phyloP scores from a whole-genome alignment of 2,888 invertebrate genomes.

The Dendrolimus pini region DNA sequence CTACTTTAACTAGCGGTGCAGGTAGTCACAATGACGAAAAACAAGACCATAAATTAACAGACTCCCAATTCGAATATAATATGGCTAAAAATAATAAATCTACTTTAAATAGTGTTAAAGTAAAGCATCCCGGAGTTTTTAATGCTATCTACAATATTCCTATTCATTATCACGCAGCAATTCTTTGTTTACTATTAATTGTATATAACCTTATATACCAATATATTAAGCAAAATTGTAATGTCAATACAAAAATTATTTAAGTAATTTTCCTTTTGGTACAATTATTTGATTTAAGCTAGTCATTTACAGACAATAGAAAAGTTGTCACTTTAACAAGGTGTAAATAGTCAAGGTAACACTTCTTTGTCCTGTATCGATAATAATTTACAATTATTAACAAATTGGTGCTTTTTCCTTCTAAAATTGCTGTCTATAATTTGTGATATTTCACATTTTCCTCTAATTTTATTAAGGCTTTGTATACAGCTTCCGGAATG shows the following conservation, averaged over 20 bases:
- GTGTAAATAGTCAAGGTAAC: slow-evolving; percentile 61
- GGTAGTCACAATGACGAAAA: not conserved
- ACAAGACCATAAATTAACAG: not conserved
- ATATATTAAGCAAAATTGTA: slow-evolving; percentile 65
- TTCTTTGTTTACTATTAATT: slow-evolving; percentile 69
- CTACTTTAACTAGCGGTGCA: not conserved
- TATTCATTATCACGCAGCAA: slow-evolving; percentile 70
- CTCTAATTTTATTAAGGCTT: slow-evolving; percentile 60
- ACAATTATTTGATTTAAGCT: slow-evolving; percentile 41
- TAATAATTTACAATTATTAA: slow-evolving; percentile 49
- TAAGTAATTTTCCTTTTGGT: slow-evolving; percentile 12
- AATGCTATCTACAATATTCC: slow-evolving; percentile 65
- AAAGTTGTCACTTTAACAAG: slow-evolving; percentile 22
- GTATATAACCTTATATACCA: slow-evolving; percentile 71
- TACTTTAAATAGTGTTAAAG: slow-evolving; percentile 50
- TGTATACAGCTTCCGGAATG: slow-evolving; percentile 76
- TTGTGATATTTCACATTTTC: slow-evolving; percentile 57
- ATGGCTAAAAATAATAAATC: slow-evolving; percentile 21
- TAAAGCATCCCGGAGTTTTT: slow-evolving; percentile 44
- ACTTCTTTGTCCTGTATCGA: slow-evolving; percentile 30
- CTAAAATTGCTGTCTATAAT: slow-evolving; percentile 50
- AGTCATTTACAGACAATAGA: slow-evolving; percentile 45
- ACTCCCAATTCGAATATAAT: slow-evolving; percentile 8
- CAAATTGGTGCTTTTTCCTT: slow-evolving; percentile 58
- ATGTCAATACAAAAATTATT: slow-evolving; percentile 36